Evolutionary conservation across 2,113 vertebrate genomes (phyloP).

Genomic region (Stegostoma tigrinum): DNA sequence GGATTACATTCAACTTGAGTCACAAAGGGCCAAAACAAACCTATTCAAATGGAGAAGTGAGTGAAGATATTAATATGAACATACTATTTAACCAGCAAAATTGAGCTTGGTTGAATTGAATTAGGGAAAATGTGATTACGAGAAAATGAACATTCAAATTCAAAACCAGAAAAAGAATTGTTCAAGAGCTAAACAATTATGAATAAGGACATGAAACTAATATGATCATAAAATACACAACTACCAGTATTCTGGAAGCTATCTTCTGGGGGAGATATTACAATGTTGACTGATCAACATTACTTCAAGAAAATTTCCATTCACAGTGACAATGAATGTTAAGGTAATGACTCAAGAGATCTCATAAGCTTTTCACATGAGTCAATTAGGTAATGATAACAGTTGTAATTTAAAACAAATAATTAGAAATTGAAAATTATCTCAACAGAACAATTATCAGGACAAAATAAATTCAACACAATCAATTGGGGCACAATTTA

Average conservation of each 20-base stretch:
- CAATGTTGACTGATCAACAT: background rate
- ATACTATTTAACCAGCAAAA: background rate
- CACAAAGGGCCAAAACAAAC: background rate
- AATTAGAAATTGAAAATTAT: background rate
- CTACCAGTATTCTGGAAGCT: background rate
- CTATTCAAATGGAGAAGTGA: background rate
- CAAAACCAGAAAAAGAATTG: background rate
- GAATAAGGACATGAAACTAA: background rate
- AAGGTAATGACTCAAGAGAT: background rate
- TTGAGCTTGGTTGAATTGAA: background rate
- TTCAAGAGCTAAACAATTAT: background rate
- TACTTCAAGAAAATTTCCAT: background rate
- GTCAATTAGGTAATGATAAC: background rate
- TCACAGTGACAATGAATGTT: background rate
- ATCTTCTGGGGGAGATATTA: background rate
- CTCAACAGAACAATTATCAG: background rate
- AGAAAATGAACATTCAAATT: background rate
- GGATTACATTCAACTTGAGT: background rate
- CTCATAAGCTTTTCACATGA: background rate
- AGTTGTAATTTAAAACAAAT: background rate
- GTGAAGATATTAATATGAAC: background rate
- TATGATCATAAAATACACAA: background rate
- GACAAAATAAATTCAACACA: background rate
- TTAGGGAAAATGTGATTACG: background rate
- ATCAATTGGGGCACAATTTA: too few relatives aligned